These are phyloP conservation scores for Nothoprocta pentlandii DNA, from an alignment of 2,113 vertebrate genomes.

Conservation along the genomic window DNA sequence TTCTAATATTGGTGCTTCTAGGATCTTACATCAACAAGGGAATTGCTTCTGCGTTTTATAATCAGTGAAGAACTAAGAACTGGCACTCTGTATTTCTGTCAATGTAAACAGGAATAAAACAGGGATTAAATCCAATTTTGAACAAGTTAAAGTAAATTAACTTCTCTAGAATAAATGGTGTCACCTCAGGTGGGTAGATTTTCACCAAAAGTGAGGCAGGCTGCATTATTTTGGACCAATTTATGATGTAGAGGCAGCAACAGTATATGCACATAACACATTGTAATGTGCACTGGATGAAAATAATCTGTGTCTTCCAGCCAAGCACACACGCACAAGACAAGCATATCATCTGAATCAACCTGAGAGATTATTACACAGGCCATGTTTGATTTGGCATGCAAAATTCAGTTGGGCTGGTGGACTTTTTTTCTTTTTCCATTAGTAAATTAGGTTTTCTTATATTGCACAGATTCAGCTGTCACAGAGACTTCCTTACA, in stretches of 20 bases:
- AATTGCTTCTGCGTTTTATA: neutral
- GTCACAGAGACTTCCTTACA: neutral
- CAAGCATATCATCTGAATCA: neutral
- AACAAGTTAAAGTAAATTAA: neutral
- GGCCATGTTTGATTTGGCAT: neutral
- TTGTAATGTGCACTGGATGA: fast-evolving
- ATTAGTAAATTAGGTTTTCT: neutral
- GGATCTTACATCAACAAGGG: neutral
- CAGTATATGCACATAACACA: neutral
- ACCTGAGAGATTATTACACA: neutral
- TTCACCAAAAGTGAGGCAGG: neutral
- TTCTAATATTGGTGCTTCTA: neutral
- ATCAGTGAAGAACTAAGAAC: neutral
- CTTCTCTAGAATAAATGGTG: neutral
- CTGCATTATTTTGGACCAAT: neutral
- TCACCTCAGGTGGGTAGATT: neutral
- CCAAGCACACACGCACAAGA: neutral
- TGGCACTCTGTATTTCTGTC: neutral
- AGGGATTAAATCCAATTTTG: neutral
- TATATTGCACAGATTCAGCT: neutral
- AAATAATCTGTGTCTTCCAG: neutral
- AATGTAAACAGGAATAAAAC: neutral
- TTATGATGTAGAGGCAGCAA: neutral
- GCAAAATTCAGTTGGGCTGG: neutral
- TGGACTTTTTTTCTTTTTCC: fast-evolving